Evolutionary conservation across 2,113 vertebrate genomes (phyloP).

Genomic region (Anoura caudifer): DNA sequence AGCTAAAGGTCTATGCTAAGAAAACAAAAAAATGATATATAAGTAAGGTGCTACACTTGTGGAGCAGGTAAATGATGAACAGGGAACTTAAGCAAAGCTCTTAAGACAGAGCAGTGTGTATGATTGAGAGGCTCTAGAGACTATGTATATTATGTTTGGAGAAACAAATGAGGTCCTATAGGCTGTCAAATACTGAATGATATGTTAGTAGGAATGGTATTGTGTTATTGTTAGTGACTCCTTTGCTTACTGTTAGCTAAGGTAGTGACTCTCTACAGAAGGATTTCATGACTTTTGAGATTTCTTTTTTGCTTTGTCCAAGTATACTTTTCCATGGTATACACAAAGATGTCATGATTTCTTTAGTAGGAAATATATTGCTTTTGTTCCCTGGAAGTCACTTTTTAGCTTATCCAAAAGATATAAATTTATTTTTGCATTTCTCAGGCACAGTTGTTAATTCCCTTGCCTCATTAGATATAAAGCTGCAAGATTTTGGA

Average conservation of each 20-base stretch:
- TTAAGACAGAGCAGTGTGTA: neutral
- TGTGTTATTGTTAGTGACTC: slow-evolving; percentile 29
- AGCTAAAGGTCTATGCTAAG: slow-evolving; percentile 31
- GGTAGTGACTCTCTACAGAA: slow-evolving; percentile 34
- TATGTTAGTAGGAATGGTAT: slow-evolving; percentile 36
- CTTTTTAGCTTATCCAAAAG: neutral
- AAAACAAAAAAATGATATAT: slow-evolving; percentile 41
- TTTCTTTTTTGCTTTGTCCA: slow-evolving; percentile 24
- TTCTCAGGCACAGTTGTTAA: neutral
- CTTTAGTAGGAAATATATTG: slow-evolving; percentile 34
- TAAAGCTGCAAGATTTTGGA: neutral
- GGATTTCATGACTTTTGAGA: slow-evolving; percentile 36
- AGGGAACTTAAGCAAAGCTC: slow-evolving; percentile 57
- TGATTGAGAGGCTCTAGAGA: slow-evolving; percentile 45
- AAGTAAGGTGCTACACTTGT: slow-evolving; percentile 49
- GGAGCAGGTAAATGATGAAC: slow-evolving; percentile 68
- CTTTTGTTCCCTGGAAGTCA: slow-evolving; percentile 27
- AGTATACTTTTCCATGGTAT: slow-evolving; percentile 32
- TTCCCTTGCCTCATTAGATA: neutral
- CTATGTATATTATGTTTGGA: slow-evolving; percentile 32
- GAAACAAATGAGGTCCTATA: slow-evolving; percentile 50
- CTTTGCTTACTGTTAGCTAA: slow-evolving; percentile 43
- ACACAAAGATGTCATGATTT: slow-evolving; percentile 42
- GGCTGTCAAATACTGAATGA: slow-evolving; percentile 45
- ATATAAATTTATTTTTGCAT: slow-evolving; percentile 30